phyloP scores from a whole-genome alignment of 30 jellyfish, hydroid and myxozoan species.

The Rhopilema esculentum region DNA sequence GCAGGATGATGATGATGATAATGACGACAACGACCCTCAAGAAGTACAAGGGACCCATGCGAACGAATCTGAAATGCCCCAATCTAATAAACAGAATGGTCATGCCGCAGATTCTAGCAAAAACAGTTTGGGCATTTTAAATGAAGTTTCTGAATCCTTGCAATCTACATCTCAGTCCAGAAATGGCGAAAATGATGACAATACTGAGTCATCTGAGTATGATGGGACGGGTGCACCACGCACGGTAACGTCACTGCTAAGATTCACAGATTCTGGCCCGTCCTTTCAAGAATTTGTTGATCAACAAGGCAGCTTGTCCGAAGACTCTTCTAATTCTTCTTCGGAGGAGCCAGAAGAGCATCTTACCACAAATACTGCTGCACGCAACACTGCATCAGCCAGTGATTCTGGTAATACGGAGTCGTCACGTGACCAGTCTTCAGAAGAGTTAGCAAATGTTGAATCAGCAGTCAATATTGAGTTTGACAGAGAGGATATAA shows the following conservation, averaged over 20 bases:
- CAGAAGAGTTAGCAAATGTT: background rate
- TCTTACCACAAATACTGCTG: background rate
- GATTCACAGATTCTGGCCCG: slow-evolving; percentile 46
- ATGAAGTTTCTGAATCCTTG: background rate
- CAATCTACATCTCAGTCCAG: background rate
- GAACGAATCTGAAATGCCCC: background rate
- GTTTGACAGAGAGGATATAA: slow-evolving; percentile 14
- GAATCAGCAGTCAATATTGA: slow-evolving; percentile 3
- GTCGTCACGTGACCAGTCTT: background rate
- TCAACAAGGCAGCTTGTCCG: slow-evolving; percentile 32
- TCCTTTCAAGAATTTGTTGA: slow-evolving; percentile 55
- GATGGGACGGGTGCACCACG: background rate
- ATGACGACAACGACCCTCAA: background rate
- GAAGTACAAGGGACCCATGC: slow-evolving; percentile 2
- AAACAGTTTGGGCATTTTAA: background rate
- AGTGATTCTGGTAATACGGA: background rate
- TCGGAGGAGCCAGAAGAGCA: slow-evolving; percentile 21
- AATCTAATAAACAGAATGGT: slow-evolving; percentile 6
- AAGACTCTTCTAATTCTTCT: slow-evolving; percentile 4
- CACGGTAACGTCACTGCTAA: slow-evolving; percentile 19
- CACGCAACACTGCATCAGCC: background rate
- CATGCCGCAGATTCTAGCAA: background rate
- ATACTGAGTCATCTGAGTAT: background rate
- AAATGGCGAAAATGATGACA: background rate
- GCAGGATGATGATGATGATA: slow-evolving; percentile 40